Conservation (phyloP, 2,113 vertebrate species). For the Syngnathoides biaculeatus region DNA sequence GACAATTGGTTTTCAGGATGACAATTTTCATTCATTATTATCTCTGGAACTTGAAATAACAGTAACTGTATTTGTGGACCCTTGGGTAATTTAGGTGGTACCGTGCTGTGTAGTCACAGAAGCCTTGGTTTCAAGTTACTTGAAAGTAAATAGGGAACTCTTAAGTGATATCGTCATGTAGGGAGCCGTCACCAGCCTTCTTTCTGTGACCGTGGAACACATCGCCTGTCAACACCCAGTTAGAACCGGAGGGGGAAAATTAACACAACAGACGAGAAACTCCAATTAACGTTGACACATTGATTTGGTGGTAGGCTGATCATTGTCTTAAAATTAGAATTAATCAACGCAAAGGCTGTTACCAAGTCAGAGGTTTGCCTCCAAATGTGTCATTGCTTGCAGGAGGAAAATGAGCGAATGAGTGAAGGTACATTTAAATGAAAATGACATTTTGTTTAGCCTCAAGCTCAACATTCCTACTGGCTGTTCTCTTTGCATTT, state of each 20-base stretch:
- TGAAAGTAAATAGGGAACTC: neutral
- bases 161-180: neutral
- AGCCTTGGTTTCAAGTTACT: no score
- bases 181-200: conserved; percentile 10
- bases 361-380: conserved; percentile 40
- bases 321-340: conserved; percentile 65
- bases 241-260: conserved; percentile 50
- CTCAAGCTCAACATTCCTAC: no score
- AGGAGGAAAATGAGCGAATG: no score
- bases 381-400: conserved; percentile 9
- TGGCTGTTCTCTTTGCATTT: no score
- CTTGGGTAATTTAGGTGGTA: no score
- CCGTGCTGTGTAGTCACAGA: no score
- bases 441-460: no score
- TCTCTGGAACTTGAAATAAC: no score
- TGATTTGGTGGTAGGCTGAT: conserved; percentile 58
- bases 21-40: no score
- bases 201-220: conserved; percentile 26
- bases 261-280: conserved; percentile 52
- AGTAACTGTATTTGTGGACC: no score
- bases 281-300: conserved; percentile 66
- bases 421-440: no score
- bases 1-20: no score
- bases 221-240: conserved; percentile 53
- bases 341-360: conserved; percentile 57